A percentile compares a stretch with the other conserved stretches of the same genome.
phyloP scores from a whole-genome alignment of 2,888 invertebrate species.

The Caenorhabditis imperialis region DNA sequence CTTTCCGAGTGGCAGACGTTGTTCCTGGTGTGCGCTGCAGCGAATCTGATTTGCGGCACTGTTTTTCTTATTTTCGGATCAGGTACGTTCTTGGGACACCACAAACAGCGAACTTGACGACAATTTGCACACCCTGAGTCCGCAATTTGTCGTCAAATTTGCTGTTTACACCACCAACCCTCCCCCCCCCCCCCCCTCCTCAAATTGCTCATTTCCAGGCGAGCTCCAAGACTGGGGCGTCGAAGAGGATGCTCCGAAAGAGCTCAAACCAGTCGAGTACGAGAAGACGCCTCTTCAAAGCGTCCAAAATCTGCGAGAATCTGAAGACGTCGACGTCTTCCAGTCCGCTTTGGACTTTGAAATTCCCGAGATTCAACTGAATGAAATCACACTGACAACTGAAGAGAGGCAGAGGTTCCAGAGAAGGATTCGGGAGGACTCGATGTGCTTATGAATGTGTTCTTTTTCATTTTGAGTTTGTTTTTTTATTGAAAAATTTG shows the following conservation, averaged over 20 bases:
- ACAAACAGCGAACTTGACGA: no score
- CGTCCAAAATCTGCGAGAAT: conserved; percentile 28
- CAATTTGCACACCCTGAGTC: no score
- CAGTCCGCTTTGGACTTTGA: conserved; percentile 39
- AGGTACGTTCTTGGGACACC: conserved; percentile 15
- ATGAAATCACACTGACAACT: conserved; percentile 51
- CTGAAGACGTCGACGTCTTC: conserved; percentile 36
- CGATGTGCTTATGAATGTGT: conserved; percentile 45
- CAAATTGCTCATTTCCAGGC: no score
- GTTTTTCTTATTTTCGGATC: conserved; percentile 63
- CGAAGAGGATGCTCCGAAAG: conserved; percentile 52
- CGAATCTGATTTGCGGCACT: conserved; percentile 54
- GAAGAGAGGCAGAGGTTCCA: conserved; percentile 50
- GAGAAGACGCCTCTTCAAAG: conserved; percentile 40
- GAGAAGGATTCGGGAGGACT: conserved; percentile 50
- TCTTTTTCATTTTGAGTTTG: not conserved
- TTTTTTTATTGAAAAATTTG: not conserved
- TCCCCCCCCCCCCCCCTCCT: no score
- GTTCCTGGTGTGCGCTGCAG: conserved; percentile 50
- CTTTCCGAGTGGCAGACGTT: conserved; percentile 57
- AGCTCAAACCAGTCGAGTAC: conserved; percentile 32
- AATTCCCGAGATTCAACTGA: conserved; percentile 41
- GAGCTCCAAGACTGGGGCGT: conserved; percentile 62
- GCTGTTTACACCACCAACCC: no score
- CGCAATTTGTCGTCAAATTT: no score